phyloP scores from a whole-genome alignment of 2,113 vertebrate species.

The human region DNA sequence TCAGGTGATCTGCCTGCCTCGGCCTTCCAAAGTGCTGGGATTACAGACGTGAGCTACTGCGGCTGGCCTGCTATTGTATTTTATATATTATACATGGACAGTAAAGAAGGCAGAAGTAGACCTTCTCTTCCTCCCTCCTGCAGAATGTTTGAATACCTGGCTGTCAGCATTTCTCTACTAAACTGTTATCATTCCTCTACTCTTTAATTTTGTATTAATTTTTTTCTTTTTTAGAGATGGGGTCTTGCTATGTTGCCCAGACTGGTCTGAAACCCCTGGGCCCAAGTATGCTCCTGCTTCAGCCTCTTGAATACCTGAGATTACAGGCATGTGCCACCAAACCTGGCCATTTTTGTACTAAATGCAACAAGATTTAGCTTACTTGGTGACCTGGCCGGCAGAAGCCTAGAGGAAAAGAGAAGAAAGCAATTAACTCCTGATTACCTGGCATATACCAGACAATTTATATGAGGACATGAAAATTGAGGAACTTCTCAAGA shows the following conservation, averaged over 20 bases:
- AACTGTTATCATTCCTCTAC: no score
- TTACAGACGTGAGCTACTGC: no score
- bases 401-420: not conserved
- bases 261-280: no score
- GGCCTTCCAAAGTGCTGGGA: no score
- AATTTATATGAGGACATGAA: not conserved
- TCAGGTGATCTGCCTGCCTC: no score
- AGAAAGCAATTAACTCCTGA: not conserved
- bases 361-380: slow-evolving; percentile 8
- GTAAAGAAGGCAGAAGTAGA: not conserved
- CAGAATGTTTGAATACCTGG: not conserved
- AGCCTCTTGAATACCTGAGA: no score
- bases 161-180: not conserved
- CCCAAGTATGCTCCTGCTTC: no score
- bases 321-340: no score
- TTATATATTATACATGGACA: not conserved
- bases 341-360: not conserved
- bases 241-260: no score
- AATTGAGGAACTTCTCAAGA: not conserved
- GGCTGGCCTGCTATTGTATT: not conserved
- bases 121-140: not conserved
- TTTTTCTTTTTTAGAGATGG: no score
- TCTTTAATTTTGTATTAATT: no score
- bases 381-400: not conserved
- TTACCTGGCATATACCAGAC: not conserved